These are phyloP conservation scores for Ictidomys tridecemlineatus DNA, from an alignment of 2,113 vertebrate species.

Conservation along the genomic window DNA sequence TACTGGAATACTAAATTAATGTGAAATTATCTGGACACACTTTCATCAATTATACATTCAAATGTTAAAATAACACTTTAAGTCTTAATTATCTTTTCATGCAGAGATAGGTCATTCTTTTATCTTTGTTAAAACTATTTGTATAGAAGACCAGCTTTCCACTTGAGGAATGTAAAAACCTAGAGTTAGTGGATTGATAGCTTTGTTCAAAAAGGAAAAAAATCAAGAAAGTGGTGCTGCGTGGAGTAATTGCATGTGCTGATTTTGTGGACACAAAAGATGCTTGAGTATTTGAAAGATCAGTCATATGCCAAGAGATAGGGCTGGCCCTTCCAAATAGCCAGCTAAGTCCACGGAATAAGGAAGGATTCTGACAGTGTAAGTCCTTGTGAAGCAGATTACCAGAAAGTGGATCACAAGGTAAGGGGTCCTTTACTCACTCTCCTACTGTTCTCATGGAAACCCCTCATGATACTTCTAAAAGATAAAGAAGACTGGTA, in stretches of 20 bases:
- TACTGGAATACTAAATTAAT: slow-evolving; percentile 57
- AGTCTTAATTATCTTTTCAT: slow-evolving; percentile 30
- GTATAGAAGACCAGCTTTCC: slow-evolving; percentile 2
- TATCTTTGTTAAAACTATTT: slow-evolving; percentile 42
- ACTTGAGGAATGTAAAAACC: background rate
- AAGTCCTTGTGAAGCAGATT: background rate
- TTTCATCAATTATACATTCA: slow-evolving; percentile 60
- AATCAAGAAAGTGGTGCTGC: background rate
- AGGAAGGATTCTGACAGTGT: background rate
- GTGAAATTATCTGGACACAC: slow-evolving; percentile 44
- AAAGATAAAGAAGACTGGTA: background rate
- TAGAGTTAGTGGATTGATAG: background rate
- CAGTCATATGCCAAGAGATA: background rate
- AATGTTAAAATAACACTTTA: slow-evolving; percentile 62
- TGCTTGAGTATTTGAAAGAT: background rate
- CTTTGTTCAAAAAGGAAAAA: slow-evolving; percentile 43
- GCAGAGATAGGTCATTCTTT: slow-evolving; percentile 16
- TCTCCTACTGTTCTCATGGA: background rate
- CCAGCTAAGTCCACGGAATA: background rate
- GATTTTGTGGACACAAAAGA: background rate
- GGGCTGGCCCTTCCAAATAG: background rate
- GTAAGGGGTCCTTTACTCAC: background rate
- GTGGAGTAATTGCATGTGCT: too few species aligned
- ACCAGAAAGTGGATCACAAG: background rate
- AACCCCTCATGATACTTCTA: background rate